These are phyloP conservation scores for Oncorhynchus kisutch DNA, from an alignment of 2,113 vertebrate genomes.

Conservation along the genomic window DNA sequence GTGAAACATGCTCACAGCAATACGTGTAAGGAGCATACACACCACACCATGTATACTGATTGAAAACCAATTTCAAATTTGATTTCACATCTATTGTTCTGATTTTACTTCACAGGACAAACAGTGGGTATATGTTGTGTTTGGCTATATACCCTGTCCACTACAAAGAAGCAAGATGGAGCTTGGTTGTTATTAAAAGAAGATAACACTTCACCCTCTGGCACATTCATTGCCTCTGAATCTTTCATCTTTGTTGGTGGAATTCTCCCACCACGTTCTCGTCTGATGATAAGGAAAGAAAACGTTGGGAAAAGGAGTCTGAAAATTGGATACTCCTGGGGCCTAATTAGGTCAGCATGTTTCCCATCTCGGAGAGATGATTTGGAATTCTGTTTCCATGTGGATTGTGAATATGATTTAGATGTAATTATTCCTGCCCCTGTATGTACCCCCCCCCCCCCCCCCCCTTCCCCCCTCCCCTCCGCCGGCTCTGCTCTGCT, in stretches of 20 bases:
- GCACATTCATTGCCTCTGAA: constrained; percentile 3
- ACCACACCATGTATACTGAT: too few relatives aligned
- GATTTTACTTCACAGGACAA: too few relatives aligned
- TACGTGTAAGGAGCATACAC: too few relatives aligned
- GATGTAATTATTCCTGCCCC: constrained; percentile 33
- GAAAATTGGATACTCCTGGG: constrained; percentile 35
- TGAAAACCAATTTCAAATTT: too few relatives aligned
- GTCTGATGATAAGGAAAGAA: constrained; percentile 16
- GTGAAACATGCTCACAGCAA: too few relatives aligned
- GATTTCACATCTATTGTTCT: too few relatives aligned
- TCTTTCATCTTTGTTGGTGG: constrained; percentile 6
- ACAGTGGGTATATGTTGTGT: too few relatives aligned
- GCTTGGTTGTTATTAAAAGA: background rate
- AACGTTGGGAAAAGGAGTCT: constrained; percentile 15
- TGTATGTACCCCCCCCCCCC: too few relatives aligned
- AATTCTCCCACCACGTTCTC: background rate
- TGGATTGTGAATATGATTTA: constrained; percentile 35
- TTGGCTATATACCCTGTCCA: too few relatives aligned
- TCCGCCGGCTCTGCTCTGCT: too few relatives aligned
- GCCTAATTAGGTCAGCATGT: constrained; percentile 47
- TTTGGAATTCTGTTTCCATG: constrained; percentile 38
- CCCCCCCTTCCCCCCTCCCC: too few relatives aligned
- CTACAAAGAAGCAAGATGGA: too few relatives aligned
- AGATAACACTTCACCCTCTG: background rate
- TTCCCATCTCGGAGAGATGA: constrained; percentile 27